phyloP scores from a whole-genome alignment of 1,140 invertebrate species.

The Akabosia matsudoensis region DNA sequence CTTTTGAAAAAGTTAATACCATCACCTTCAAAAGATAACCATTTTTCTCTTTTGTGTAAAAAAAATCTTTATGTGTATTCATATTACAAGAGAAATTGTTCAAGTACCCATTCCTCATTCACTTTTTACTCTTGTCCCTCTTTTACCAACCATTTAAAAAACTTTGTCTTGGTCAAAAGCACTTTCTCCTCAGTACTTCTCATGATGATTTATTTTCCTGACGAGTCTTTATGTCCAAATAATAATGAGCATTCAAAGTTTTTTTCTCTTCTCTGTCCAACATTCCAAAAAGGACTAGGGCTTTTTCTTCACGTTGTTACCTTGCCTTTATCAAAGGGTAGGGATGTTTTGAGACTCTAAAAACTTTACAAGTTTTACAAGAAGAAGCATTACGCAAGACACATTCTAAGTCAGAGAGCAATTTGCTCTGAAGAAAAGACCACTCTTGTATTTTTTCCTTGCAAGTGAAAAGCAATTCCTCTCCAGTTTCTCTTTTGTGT shows the following conservation, averaged over 20 bases:
- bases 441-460: background rate
- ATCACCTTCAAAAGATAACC: no score
- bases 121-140: background rate
- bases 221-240: conserved; percentile 11
- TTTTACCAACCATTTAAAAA: conserved; percentile 19
- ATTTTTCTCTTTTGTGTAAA: no score
- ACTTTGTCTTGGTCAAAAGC: background rate
- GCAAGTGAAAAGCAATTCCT: background rate
- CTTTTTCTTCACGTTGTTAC: background rate
- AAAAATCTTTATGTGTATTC: background rate
- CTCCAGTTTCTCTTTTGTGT: background rate
- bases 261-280: background rate
- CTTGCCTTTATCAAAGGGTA: background rate
- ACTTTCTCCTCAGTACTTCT: no score
- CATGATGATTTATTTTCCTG: conserved; percentile 17
- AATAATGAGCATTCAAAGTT: conserved; percentile 25
- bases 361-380: background rate
- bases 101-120: background rate
- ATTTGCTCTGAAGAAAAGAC: background rate
- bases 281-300: no score
- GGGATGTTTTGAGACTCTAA: background rate
- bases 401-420: background rate
- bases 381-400: conserved; percentile 3
- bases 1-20: no score
- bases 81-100: background rate